Base-by-base conservation (phyloP, 2,888 invertebrate genomes). In the Lymantria monacha region DNA sequence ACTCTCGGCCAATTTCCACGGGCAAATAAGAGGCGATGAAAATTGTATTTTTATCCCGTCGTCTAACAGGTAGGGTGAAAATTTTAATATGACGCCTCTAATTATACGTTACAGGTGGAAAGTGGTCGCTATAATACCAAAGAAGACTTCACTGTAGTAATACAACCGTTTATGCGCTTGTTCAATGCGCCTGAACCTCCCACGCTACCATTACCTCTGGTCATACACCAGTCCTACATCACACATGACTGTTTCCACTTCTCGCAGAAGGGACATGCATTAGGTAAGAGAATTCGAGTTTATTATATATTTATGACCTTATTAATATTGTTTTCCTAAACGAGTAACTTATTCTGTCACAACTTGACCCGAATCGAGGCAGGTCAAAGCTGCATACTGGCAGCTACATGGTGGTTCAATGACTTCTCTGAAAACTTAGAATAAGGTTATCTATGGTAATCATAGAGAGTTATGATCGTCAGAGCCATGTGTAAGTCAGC, bases 181-280 rank as follows among this genome's bases (percentile, higher is more conserved):
- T 95, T 95, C 82, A 95, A 95, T 83, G 94, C 90, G 54, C 87
- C 82, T 12, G 70, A 87, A 44, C 83, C 87, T 36, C 83, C 79
- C 10, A 43, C 72, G 31, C 53, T 56, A 43, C 83, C 85, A n/a
- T 79, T 91, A 44, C 81, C 89, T 12, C 92, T 92, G 69, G 93
- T 93, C 69, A 94, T 95, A 43, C 95, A 95, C 82, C 92, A 93
- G 73, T 94, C 93, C 38, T 94, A 94, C 78, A 94, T 95, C 70
- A 95, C 95, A 2, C 93, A 95, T 72, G 95, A 95, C 77, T 95
- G 95, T 83, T 95, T 95, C 81, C 95, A 95, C 83, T 95, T 95
- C 85, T 95, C 95, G 49, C 95, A 95, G 83, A 95, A 95, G 78
- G 95, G 95, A n/a, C 95, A 95, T 58, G 95, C 95, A 0, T 76